phyloP scores from a whole-genome alignment of 1,140 invertebrate species.

The Polyergus mexicanus region DNA sequence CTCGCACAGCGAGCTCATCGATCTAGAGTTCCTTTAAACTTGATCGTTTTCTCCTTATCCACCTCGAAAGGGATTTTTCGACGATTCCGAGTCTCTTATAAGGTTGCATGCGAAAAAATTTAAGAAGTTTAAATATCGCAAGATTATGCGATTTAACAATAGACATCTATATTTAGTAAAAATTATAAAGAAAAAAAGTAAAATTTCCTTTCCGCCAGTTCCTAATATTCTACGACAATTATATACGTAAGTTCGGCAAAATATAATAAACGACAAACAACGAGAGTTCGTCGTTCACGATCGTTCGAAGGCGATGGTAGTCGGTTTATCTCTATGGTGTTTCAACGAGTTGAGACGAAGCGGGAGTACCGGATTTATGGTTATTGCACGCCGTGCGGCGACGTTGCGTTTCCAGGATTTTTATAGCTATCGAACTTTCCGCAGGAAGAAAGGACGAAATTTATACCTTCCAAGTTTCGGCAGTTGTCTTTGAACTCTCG shows the following conservation, averaged over 20 bases:
- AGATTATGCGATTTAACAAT: not conserved
- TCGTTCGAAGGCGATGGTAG: not conserved
- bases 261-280: not conserved
- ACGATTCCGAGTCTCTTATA: too few relatives aligned
- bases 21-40: conserved; percentile 4
- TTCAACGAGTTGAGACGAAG: not conserved
- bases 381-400: conserved; percentile 15
- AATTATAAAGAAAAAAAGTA: not conserved
- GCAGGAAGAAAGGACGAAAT: not conserved
- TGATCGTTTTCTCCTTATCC: too few relatives aligned
- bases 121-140: not conserved
- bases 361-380: conserved; percentile 38
- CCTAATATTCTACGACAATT: not conserved
- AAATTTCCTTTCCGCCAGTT: not conserved
- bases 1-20: not conserved
- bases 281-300: not conserved
- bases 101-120: not conserved
- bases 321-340: not conserved
- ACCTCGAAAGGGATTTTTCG: not conserved
- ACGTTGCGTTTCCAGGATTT: conserved; percentile 8
- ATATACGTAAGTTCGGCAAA: not conserved
- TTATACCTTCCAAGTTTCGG: conserved; percentile 19
- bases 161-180: not conserved
- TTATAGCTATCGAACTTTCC: conserved; percentile 37
- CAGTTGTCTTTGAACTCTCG: not conserved